Evolutionary conservation across 2,797 vertebrate species (phyloP), one percentile per base, ranked within the genome.

Genomic region (Paguma larvata): DNA sequence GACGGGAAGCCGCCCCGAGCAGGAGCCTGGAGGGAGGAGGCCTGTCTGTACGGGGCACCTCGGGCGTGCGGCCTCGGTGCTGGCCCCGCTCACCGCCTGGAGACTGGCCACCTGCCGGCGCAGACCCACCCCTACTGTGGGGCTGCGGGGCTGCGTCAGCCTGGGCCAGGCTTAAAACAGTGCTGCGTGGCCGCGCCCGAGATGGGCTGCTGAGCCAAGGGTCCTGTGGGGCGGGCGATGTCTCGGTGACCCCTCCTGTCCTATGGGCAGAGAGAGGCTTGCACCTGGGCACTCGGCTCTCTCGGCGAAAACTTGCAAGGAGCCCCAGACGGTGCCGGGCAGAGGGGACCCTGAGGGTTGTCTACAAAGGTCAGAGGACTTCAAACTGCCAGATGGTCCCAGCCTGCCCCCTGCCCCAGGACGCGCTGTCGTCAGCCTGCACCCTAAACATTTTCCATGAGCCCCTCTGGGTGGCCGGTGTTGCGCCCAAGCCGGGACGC

Each of bases 121-220:
- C 25, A 32, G 46, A 15, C 48, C 46, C 59, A 32, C 8, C 27
- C 2, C 25, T 0, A 0, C 3, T 27, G 15, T 0, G 19, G 0
- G 63, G 13, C 25, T 15, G 68, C 51, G 15, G 34, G 23, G 25
- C 16, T 13, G 4, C 2, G 70, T 70, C 70, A 63, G 72, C 41
- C 41, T 8, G 77, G 63, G 63, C 44, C 48, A 34, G 25, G n/a
- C n/a, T 62, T 41, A 41, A 13, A 15, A 4, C 0, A 12, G 87
- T 46, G 73, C 87, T 14, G 8, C 1, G 19, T 79, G 73, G 16
- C 46, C 19, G 48, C 25, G 46, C 25, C 34, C 7, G 32, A 7
- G 19, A 44, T 14, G 6, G 3, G 59, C 59, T 27, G 13, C n/a
- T 23, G 62, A 90, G 75, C 23, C n/a, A 4, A 19, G 0, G 5